phyloP scores from a whole-genome alignment of 2,113 vertebrate genomes.

The Antechinus flavipes region DNA sequence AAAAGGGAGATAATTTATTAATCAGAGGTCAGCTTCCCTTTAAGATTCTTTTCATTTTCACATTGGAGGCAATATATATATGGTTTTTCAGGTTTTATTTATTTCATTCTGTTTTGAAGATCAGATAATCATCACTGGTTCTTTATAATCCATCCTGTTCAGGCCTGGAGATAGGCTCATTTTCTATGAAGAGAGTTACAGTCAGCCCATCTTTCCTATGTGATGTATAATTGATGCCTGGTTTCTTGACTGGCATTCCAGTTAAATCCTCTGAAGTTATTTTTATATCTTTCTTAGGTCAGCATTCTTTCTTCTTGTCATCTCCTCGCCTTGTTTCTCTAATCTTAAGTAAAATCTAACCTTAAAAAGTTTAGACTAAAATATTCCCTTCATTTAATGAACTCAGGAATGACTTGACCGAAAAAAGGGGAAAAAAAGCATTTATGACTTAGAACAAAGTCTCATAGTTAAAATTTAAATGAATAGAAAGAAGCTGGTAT shows the following conservation, averaged over 20 bases:
- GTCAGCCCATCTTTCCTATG: slow-evolving; percentile 54
- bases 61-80: not conserved
- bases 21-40: not conserved
- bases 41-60: not conserved
- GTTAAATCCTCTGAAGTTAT: slow-evolving; percentile 43
- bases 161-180: not conserved
- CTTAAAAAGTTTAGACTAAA: slow-evolving; percentile 48
- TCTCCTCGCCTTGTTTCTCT: not conserved
- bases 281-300: slow-evolving; percentile 43
- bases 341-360: slow-evolving; percentile 52
- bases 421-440: slow-evolving; percentile 33
- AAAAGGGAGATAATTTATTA: not conserved
- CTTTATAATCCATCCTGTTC: not conserved
- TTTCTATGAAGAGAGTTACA: not conserved
- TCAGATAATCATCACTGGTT: not conserved
- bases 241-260: slow-evolving; percentile 56
- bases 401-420: slow-evolving; percentile 34
- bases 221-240: slow-evolving; percentile 67
- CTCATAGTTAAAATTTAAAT: slow-evolving; percentile 49
- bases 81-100: not conserved
- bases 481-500: not conserved
- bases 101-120: not conserved
- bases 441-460: slow-evolving; percentile 54
- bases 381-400: slow-evolving; percentile 73
- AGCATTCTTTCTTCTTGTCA: not conserved